Conservation (phyloP, 2,888 invertebrate species). For the Petrophora chlorosata region DNA sequence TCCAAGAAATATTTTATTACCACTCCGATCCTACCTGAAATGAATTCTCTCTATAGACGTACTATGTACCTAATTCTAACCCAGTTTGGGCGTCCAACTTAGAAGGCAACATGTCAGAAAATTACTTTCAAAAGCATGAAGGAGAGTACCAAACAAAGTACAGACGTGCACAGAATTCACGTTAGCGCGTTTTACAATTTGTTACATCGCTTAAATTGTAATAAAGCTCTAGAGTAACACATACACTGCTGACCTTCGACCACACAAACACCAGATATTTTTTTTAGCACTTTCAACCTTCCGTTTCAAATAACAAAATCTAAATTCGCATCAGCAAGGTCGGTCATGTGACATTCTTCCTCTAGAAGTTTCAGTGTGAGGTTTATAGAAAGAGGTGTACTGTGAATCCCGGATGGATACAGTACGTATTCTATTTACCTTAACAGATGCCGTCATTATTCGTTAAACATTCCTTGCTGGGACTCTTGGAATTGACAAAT, state of each 20-base stretch:
- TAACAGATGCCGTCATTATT: conserved; percentile 74
- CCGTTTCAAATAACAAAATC: conserved; percentile 14
- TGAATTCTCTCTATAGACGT: conserved; percentile 7
- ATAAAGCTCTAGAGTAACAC: conserved; percentile 76
- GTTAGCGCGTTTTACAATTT: conserved; percentile 78
- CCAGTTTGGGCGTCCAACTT: conserved; percentile 37
- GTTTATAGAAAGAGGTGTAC: conserved; percentile 76
- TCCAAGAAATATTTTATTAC: conserved; percentile 23
- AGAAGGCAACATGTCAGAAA: conserved; percentile 56
- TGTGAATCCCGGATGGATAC: conserved; percentile 73
- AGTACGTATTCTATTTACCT: conserved; percentile 78
- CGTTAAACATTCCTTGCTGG: conserved; percentile 54
- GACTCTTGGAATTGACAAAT: conserved; percentile 46
- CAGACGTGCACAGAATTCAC: conserved; percentile 72
- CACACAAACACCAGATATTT: conserved; percentile 36
- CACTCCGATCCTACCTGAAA: conserved; percentile 29
- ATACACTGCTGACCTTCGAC: conserved; percentile 50
- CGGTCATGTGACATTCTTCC: conserved; percentile 40
- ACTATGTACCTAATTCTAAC: conserved; percentile 17
- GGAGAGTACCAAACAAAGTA: conserved; percentile 69
- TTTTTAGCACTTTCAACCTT: conserved; percentile 35
- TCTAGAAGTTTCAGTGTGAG: conserved; percentile 47
- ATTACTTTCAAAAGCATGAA: conserved; percentile 61
- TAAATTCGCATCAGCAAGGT: conserved; percentile 2
- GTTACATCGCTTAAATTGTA: conserved; percentile 80